Percentiles rank a stretch among this genome's conserved stretches.
Evolutionary conservation across 2,888 invertebrate species (phyloP).

Genomic region (Monochamus alternatus): DNA sequence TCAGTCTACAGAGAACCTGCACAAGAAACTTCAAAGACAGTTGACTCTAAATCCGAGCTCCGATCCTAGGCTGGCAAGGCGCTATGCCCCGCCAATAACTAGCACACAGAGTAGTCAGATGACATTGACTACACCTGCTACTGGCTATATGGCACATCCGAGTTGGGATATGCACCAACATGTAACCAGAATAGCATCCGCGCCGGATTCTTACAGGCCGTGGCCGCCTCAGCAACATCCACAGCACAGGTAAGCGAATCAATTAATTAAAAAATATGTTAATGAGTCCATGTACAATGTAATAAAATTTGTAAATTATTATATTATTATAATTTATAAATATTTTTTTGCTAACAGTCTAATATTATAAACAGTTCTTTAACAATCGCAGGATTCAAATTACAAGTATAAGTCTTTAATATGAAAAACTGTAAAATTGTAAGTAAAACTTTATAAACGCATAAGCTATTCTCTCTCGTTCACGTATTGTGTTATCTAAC

Average conservation of each 20-base stretch:
- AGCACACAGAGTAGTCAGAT: slow-evolving; percentile 62
- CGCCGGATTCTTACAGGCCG: slow-evolving; percentile 77
- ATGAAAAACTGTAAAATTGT: no score
- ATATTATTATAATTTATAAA: no score
- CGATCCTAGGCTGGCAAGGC: slow-evolving; percentile 79
- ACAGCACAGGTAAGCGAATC: slow-evolving; percentile 48
- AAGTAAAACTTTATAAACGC: no score
- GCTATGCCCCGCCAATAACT: slow-evolving; percentile 57
- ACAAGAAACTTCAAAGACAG: slow-evolving; percentile 86
- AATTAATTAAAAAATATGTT: not conserved
- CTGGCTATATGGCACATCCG: slow-evolving; percentile 55
- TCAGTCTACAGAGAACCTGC: slow-evolving; percentile 75
- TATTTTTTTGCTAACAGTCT: no score
- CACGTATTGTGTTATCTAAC: no score
- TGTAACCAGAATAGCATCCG: slow-evolving; percentile 83
- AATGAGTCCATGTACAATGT: no score
- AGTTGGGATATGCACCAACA: slow-evolving; percentile 73
- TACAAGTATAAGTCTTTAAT: no score
- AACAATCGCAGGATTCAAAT: no score
- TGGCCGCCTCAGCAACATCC: slow-evolving; percentile 70
- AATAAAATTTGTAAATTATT: no score
- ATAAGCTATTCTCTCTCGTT: no score
- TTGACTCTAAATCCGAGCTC: slow-evolving; percentile 86
- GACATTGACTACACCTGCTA: slow-evolving; percentile 45
- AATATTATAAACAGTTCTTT: no score